Evolutionary conservation across 2,797 vertebrate genomes (phyloP).

Genomic region (Anniella stebbinsi): DNA sequence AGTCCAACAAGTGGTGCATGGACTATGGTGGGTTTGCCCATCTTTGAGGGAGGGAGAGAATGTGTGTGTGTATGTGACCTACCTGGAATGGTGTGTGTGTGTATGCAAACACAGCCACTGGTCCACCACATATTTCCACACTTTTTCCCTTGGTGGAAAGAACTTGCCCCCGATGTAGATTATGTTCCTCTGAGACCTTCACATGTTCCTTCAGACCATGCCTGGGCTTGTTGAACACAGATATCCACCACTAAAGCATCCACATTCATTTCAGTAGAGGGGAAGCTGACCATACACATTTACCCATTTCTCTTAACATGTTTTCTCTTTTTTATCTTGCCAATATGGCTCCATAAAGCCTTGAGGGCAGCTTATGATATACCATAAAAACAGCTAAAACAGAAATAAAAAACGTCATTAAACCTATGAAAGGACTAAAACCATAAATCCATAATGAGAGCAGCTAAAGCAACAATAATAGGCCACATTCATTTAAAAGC

Average conservation of each 20-base stretch:
- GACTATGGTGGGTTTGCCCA: too few relatives aligned
- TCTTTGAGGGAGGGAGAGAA: too few relatives aligned
- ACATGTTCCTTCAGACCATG: neutral
- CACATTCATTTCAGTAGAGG: too few relatives aligned
- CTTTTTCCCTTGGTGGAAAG: too few relatives aligned
- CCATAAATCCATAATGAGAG: neutral
- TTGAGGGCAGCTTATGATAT: neutral
- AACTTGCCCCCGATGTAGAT: too few relatives aligned
- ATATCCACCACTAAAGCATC: neutral
- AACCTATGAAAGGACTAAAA: neutral
- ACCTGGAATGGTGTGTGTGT: too few relatives aligned
- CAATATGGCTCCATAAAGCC: neutral
- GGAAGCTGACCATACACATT: neutral
- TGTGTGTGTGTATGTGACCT: too few relatives aligned
- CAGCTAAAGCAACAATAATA: neutral
- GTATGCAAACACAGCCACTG: too few relatives aligned
- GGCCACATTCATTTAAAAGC: neutral
- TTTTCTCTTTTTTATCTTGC: neutral
- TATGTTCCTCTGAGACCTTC: neutral
- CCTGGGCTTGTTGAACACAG: neutral
- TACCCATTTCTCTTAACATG: neutral
- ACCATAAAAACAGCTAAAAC: conserved; percentile 5
- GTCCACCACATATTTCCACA: too few relatives aligned
- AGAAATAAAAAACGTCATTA: conserved; percentile 1
- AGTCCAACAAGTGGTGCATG: too few relatives aligned